phyloP scores from a whole-genome alignment of 2,888 invertebrate species.

The Drosophila yooni region DNA sequence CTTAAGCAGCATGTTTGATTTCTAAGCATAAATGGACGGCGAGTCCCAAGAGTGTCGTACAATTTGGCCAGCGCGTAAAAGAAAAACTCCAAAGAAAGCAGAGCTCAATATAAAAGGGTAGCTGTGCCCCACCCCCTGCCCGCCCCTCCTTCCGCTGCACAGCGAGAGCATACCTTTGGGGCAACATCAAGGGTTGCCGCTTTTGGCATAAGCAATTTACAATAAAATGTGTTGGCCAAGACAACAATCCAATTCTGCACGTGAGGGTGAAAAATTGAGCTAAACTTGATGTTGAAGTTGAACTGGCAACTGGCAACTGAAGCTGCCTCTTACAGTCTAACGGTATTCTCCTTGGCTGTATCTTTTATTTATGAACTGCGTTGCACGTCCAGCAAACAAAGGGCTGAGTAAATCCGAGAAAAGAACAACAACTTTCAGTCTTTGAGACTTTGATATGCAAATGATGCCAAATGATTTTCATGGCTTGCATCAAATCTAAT shows the following conservation, averaged over 20 bases:
- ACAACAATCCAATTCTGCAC: conserved; percentile 56
- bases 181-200: conserved; percentile 47
- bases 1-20: conserved; percentile 72
- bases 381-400: conserved; percentile 28
- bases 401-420: neutral
- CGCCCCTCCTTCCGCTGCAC: neutral
- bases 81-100: conserved; percentile 40
- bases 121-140: neutral
- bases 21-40: conserved; percentile 56
- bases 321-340: neutral
- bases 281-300: neutral
- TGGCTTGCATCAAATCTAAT: conserved; percentile 19
- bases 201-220: conserved; percentile 77
- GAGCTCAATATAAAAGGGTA: conserved; percentile 43
- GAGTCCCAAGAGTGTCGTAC: conserved; percentile 73
- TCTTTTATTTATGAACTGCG: conserved; percentile 76
- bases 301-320: neutral
- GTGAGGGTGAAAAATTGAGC: conserved; percentile 19
- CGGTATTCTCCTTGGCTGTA: conserved; percentile 39
- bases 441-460: conserved; percentile 1
- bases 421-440: neutral
- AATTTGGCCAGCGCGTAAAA: conserved; percentile 55
- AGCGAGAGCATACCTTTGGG: conserved; percentile 59
- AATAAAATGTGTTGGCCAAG: conserved; percentile 68
- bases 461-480: neutral